Conservation (phyloP, 2,888 invertebrate species). For the Cephus rjabovi region DNA sequence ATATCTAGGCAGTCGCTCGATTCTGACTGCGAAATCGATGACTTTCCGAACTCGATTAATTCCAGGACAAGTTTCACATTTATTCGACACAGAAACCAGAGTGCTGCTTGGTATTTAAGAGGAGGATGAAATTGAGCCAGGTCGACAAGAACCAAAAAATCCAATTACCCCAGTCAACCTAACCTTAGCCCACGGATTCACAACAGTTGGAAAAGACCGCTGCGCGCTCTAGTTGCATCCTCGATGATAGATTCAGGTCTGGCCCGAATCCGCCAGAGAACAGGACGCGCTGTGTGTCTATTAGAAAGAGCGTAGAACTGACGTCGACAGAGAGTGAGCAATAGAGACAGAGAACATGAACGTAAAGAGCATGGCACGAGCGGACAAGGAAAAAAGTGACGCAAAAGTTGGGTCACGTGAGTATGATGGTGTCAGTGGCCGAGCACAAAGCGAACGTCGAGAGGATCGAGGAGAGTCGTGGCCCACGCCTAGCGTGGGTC, state of each 20-base stretch:
- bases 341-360: background rate
- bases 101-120: background rate
- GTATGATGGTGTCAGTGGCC: conserved; percentile 50
- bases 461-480: background rate
- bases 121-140: background rate
- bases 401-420: conserved; percentile 34
- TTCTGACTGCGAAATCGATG: conserved; percentile 11
- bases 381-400: conserved; percentile 32
- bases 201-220: background rate
- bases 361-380: conserved; percentile 5
- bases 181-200: background rate
- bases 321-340: background rate
- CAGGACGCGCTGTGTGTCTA: background rate
- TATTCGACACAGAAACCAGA: background rate
- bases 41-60: background rate
- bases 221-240: background rate
- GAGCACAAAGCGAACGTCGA: conserved; percentile 36
- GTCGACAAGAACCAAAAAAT: background rate
- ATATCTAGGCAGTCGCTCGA: background rate
- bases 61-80: background rate
- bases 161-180: background rate
- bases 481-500: conserved; percentile 14
- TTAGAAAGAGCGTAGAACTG: background rate
- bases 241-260: background rate
- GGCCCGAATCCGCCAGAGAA: background rate